A percentile compares a stretch with the other conserved stretches of the same genome.
These are phyloP conservation scores for Chironomus tepperi DNA, from an alignment of 1,140 invertebrate genomes.

Conservation along the genomic window DNA sequence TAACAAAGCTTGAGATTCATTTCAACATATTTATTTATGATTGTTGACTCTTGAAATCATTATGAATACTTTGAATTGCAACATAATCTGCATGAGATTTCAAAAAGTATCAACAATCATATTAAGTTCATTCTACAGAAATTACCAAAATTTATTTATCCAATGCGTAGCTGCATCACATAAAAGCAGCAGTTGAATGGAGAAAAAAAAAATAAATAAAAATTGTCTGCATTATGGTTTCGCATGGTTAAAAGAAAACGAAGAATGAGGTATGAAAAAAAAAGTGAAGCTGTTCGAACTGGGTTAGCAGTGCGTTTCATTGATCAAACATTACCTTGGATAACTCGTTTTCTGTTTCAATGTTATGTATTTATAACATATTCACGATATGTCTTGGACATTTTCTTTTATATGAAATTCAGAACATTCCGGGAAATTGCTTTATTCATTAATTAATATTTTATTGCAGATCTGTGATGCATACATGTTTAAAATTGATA, in stretches of 20 bases:
- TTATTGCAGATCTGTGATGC: constrained; percentile 19
- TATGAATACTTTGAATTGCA: too few relatives aligned
- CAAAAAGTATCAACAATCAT: too few relatives aligned
- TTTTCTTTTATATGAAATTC: background rate
- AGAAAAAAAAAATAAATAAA: too few relatives aligned
- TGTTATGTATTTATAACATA: background rate
- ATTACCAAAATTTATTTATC: too few relatives aligned
- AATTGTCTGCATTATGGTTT: background rate
- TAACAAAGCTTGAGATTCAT: background rate
- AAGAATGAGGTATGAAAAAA: background rate
- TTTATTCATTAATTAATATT: background rate
- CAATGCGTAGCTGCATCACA: too few relatives aligned
- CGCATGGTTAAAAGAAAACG: background rate
- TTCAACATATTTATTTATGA: too few relatives aligned
- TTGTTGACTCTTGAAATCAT: too few relatives aligned
- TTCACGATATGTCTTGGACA: background rate
- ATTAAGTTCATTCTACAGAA: too few relatives aligned
- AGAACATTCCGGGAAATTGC: background rate
- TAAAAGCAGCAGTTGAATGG: background rate
- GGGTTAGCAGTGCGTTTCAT: background rate
- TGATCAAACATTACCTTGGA: constrained; percentile 17
- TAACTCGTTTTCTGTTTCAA: constrained; percentile 17
- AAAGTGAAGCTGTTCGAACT: background rate
- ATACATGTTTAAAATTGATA: background rate
- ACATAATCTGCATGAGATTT: too few relatives aligned